These are phyloP conservation scores for Syritta pipiens DNA, from an alignment of 2,888 invertebrate genomes.

Conservation along the genomic window DNA sequence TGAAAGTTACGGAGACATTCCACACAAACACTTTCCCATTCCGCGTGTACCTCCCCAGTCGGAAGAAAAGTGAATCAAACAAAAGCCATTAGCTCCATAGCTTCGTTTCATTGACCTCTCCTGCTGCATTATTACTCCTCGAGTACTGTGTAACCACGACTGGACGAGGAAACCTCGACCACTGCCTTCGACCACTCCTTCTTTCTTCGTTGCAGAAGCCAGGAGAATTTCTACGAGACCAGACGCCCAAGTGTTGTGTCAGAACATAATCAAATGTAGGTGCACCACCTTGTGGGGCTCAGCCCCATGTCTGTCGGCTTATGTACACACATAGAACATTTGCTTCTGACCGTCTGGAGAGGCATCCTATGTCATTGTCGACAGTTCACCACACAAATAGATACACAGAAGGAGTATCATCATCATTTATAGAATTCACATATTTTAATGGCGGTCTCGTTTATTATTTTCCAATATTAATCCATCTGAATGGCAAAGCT, in stretches of 20 bases:
- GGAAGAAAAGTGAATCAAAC: slow-evolving; percentile 21
- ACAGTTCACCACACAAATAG: background rate
- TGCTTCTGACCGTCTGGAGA: background rate
- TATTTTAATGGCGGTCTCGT: slow-evolving; percentile 59
- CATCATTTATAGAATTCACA: slow-evolving; percentile 41
- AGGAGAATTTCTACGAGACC: too few species aligned
- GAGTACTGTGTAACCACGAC: slow-evolving; percentile 19
- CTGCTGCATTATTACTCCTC: slow-evolving; percentile 14
- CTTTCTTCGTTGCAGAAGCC: background rate
- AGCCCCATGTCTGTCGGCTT: background rate
- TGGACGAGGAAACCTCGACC: slow-evolving; percentile 2
- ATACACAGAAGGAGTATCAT: background rate
- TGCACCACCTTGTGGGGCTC: background rate
- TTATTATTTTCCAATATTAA: slow-evolving; percentile 65
- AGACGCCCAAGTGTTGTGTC: background rate
- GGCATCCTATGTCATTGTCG: background rate
- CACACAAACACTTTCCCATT: background rate
- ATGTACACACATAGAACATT: background rate
- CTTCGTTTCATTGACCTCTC: slow-evolving; percentile 43
- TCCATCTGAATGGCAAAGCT: slow-evolving; percentile 71
- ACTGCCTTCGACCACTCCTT: slow-evolving; percentile 12
- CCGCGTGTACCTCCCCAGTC: background rate
- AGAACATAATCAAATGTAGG: slow-evolving; percentile 41
- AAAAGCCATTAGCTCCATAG: slow-evolving; percentile 44
- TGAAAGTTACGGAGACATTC: slow-evolving; percentile 22